phyloP scores from a whole-genome alignment of 2,113 vertebrate genomes.

The Chaenogobius annularis region DNA sequence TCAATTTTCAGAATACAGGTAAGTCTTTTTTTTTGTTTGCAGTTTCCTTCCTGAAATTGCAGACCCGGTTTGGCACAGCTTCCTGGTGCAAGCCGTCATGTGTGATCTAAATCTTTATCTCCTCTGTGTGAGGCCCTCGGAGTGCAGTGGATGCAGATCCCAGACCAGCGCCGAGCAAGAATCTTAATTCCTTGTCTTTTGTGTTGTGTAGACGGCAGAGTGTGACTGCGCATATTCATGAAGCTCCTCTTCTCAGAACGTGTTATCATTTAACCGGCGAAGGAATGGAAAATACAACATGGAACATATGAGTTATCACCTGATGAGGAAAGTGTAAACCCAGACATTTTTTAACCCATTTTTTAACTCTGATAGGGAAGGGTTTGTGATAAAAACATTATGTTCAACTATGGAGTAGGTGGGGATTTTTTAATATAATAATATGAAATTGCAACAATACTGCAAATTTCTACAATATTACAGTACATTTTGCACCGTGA shows the following conservation, averaged over 20 bases:
- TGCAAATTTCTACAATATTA: too few species aligned
- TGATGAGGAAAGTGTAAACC: neutral
- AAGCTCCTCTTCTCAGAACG: conserved; percentile 48
- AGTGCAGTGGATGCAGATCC: conserved; percentile 25
- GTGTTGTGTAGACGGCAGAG: conserved; percentile 59
- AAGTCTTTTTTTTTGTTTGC: too few species aligned
- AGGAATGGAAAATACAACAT: conserved; percentile 15
- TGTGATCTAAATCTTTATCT: neutral
- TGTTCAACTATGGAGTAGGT: too few species aligned
- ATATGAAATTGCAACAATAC: too few species aligned
- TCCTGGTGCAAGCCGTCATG: neutral
- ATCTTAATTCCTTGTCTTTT: conserved; percentile 69
- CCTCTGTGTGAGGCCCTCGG: neutral
- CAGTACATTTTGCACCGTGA: too few species aligned
- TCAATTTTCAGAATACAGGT: too few species aligned
- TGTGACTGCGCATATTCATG: conserved; percentile 73
- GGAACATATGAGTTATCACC: neutral
- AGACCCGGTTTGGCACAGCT: neutral
- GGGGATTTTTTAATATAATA: too few species aligned
- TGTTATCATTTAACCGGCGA: conserved; percentile 48
- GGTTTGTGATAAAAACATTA: neutral
- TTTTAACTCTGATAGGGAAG: neutral
- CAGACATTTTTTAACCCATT: neutral
- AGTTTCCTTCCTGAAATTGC: too few species aligned
- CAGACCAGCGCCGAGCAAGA: conserved; percentile 54